Conservation (phyloP, 2,888 invertebrate genomes). For the Trypoxylon attenuatum region DNA sequence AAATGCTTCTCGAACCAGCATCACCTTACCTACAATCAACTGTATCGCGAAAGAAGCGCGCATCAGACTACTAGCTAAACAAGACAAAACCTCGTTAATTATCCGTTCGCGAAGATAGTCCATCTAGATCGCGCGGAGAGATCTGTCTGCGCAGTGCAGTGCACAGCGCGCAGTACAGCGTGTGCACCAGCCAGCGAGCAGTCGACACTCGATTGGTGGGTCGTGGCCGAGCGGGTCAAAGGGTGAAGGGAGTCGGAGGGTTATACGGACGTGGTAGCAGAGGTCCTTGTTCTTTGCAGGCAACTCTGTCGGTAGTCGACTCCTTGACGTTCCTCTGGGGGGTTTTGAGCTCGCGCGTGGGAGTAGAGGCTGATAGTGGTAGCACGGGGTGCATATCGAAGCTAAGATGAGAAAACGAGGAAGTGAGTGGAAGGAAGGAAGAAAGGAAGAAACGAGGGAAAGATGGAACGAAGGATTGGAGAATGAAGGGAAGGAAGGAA, state of each 20-base stretch:
- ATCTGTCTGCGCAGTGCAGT: constrained; percentile 32
- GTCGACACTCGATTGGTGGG: constrained; percentile 47
- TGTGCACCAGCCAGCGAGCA: constrained; percentile 29
- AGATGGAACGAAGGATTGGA: background rate
- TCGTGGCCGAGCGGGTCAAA: constrained; percentile 4
- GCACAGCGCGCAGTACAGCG: background rate
- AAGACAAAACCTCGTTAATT: constrained; percentile 29
- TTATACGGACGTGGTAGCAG: constrained; percentile 25
- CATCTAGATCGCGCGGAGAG: constrained; percentile 35
- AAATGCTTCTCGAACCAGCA: too few relatives aligned
- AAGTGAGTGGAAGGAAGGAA: constrained; percentile 41
- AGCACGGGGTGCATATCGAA: constrained; percentile 60
- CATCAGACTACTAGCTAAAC: constrained; percentile 11
- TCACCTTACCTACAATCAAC: too few relatives aligned
- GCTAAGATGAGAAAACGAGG: constrained; percentile 61
- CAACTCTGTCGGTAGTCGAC: constrained; percentile 56
- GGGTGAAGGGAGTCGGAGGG: constrained; percentile 6
- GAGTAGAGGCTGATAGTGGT: constrained; percentile 56
- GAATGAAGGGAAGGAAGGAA: too few relatives aligned
- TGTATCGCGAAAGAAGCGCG: too few relatives aligned
- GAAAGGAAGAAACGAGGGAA: constrained; percentile 22
- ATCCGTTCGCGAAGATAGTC: constrained; percentile 35
- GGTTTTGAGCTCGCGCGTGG: constrained; percentile 54
- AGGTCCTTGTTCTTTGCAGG: constrained; percentile 49
- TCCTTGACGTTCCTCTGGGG: constrained; percentile 58